phyloP scores from a whole-genome alignment of 2,888 invertebrate genomes.

The Athalia cordata region DNA sequence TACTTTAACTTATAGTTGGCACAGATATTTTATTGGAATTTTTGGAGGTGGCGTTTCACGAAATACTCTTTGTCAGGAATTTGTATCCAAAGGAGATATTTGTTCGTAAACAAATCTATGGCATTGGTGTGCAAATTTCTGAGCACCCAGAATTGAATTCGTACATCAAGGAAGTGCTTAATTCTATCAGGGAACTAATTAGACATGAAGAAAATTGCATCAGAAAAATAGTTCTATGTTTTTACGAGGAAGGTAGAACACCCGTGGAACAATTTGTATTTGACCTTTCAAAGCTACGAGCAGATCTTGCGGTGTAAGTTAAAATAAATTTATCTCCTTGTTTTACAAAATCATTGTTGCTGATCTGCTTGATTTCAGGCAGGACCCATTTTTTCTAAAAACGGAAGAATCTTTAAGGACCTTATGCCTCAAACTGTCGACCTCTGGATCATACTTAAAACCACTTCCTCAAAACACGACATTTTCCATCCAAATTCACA shows the following conservation, averaged over 20 bases:
- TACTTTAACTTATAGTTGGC: constrained; percentile 69
- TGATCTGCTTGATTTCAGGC: constrained; percentile 53
- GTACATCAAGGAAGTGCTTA: constrained; percentile 72
- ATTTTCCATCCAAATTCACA: constrained; percentile 79
- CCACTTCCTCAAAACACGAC: constrained; percentile 76
- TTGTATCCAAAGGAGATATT: constrained; percentile 82
- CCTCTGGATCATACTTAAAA: constrained; percentile 74
- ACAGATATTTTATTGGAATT: constrained; percentile 80
- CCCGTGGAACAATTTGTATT: constrained; percentile 75
- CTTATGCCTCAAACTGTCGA: constrained; percentile 78
- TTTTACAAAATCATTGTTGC: constrained; percentile 45
- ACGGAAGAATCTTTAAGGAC: constrained; percentile 79
- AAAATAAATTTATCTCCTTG: constrained; percentile 50
- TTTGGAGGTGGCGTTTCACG: constrained; percentile 80
- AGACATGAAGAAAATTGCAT: constrained; percentile 75
- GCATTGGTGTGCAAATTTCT: constrained; percentile 77
- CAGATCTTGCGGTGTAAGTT: constrained; percentile 62
- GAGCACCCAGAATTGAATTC: constrained; percentile 80
- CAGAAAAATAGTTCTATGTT: constrained; percentile 75
- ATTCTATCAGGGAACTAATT: constrained; percentile 68
- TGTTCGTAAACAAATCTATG: constrained; percentile 79
- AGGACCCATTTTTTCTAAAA: constrained; percentile 79
- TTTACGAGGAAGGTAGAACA: constrained; percentile 73
- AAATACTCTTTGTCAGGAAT: constrained; percentile 77
- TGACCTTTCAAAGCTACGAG: constrained; percentile 67